Evolutionary conservation across 37 sponge, comb jelly and placozoan genomes (phyloP).

Genomic region (Dysidea cf. avara): DNA sequence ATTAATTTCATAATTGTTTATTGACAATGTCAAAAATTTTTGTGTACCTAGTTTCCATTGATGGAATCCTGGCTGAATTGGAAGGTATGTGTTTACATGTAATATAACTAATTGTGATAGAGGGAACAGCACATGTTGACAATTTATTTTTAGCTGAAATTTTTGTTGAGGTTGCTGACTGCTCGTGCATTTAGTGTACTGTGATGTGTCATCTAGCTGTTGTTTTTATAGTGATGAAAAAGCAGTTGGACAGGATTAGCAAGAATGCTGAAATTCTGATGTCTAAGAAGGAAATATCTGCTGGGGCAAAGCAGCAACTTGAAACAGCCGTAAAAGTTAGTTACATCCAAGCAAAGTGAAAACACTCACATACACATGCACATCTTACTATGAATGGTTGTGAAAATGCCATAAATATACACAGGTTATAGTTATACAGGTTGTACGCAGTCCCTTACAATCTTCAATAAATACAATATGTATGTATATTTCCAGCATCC

Average conservation of each 20-base stretch:
- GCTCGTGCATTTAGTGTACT: not conserved
- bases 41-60: constrained; percentile 73
- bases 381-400: no score
- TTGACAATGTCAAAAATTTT: no score
- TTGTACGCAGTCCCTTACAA: no score
- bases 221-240: constrained; percentile 63
- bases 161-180: not conserved
- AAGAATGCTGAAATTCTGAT: constrained; percentile 52
- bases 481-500: no score
- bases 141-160: no score
- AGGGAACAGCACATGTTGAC: no score
- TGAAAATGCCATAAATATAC: constrained; percentile 11
- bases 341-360: no score
- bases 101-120: no score
- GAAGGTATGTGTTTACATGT: constrained; percentile 51
- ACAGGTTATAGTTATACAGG: no score
- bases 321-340: constrained; percentile 43
- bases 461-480: no score
- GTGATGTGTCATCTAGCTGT: not conserved
- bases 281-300: constrained; percentile 8
- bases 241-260: constrained; percentile 67
- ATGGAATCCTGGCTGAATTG: constrained; percentile 69
- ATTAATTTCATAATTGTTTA: no score
- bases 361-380: no score
- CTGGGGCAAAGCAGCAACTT: constrained; percentile 26